Evolutionary conservation across 2,888 invertebrate genomes (phyloP).

Genomic region (Achlya flavicornis): DNA sequence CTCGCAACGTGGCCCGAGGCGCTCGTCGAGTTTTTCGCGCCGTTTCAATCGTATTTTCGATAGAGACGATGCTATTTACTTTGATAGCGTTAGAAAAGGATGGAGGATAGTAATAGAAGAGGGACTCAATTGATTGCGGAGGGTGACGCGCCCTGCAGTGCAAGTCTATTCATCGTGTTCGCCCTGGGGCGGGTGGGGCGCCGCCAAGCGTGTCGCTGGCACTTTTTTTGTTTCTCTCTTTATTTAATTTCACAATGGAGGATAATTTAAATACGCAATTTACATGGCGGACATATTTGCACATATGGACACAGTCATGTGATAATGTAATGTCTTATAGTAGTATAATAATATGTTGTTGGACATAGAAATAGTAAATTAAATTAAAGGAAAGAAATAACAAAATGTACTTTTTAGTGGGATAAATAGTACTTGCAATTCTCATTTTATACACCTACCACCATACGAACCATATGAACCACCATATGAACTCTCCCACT

Average conservation of each 20-base stretch:
- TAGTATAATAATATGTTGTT: not conserved
- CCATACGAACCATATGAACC: too few relatives aligned
- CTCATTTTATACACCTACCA: too few relatives aligned
- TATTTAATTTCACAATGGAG: slow-evolving; percentile 82
- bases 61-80: slow-evolving; percentile 37
- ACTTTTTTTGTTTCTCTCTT: slow-evolving; percentile 77
- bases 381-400: not conserved
- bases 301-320: slow-evolving; percentile 34
- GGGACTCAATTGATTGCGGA: slow-evolving; percentile 76
- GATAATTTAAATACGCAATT: slow-evolving; percentile 77
- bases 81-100: slow-evolving; percentile 48
- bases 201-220: slow-evolving; percentile 59
- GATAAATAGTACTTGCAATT: too few relatives aligned
- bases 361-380: not conserved
- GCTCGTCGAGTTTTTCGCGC: slow-evolving; percentile 55
- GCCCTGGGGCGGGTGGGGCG: slow-evolving; percentile 73
- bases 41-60: slow-evolving; percentile 60
- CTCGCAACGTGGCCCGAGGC: slow-evolving; percentile 64
- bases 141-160: slow-evolving; percentile 75
- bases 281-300: slow-evolving; percentile 73
- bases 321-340: slow-evolving; percentile 12
- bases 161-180: slow-evolving; percentile 61
- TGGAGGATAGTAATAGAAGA: slow-evolving; percentile 57
- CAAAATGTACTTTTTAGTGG: too few relatives aligned
- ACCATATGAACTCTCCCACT: too few relatives aligned